Conservation (phyloP, 2,888 invertebrate species). For the Meandrusa payeni region DNA sequence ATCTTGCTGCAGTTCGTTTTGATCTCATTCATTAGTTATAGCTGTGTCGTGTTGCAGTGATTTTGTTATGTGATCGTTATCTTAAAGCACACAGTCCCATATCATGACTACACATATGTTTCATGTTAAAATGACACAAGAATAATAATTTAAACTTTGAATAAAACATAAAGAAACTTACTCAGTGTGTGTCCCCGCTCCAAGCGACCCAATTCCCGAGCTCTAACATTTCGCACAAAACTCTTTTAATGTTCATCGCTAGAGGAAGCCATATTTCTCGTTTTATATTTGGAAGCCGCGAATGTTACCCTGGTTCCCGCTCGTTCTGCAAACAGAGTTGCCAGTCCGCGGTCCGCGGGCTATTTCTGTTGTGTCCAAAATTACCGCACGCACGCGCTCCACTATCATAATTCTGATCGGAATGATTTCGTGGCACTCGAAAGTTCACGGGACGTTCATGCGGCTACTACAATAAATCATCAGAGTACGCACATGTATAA, state of each 20-base stretch:
- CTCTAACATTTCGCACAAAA: not conserved
- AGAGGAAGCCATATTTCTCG: slow-evolving; percentile 2
- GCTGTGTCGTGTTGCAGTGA: too few relatives aligned
- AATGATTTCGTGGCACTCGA: too few relatives aligned
- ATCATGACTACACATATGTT: too few relatives aligned
- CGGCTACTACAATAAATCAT: too few relatives aligned
- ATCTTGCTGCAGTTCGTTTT: too few relatives aligned
- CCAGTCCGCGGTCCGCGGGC: not conserved
- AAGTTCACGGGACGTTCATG: too few relatives aligned
- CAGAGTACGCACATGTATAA: too few relatives aligned
- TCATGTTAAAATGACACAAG: too few relatives aligned
- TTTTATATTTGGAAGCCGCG: slow-evolving; percentile 10
- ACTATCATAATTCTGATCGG: slow-evolving; percentile 3
- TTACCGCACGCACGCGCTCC: slow-evolving; percentile 4
- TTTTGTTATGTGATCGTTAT: too few relatives aligned
- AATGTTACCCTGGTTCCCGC: not conserved
- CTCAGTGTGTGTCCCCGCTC: not conserved
- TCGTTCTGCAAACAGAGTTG: slow-evolving; percentile 3
- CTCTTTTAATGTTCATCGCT: slow-evolving; percentile 3
- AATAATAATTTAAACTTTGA: too few relatives aligned
- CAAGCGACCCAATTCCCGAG: slow-evolving; percentile 4
- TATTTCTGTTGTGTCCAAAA: slow-evolving; percentile 16
- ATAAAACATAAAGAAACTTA: not conserved
- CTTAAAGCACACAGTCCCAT: too few relatives aligned
- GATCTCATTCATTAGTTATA: too few relatives aligned